Evolutionary conservation across 1,140 invertebrate species (phyloP), one percentile per base, ranked within the genome.

Genomic region (Caenorhabditis tropicalis): DNA sequence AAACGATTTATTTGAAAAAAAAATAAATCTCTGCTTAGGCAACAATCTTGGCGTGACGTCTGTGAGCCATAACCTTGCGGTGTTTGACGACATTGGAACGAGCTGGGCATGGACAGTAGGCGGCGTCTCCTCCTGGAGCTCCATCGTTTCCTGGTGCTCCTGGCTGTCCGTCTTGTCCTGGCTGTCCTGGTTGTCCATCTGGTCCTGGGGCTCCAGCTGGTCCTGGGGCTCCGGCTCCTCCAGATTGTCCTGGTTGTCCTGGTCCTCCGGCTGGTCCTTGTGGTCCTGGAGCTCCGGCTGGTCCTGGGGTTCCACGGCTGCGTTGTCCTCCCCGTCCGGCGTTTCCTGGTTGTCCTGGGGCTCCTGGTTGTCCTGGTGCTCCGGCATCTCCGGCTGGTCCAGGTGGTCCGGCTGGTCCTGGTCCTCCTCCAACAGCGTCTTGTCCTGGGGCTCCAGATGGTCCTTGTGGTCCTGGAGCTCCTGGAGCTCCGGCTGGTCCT

Each of bases 211-310:
- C 33, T 74, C 65, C 65, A 27, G 65, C 65, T 74, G 65, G 36
- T 82, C 79, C 79, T n/a, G 79, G 79, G 12, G 46, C 46, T 33
- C 79, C 79, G n/a, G 79, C 79, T 51, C 79, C 56, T 74, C 58
- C 58, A 19, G 56, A 58, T 36, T 51, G 56, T 46, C 82, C 82
- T 31, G 82, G 56, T 48, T 48, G 82, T 70, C 82, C 82, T 24
- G 65, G 65, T 74, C 36, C 65, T 74, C 65, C 65, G 39, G 82
- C 56, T 36, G 82, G 82, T 70, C 82, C 82, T 29, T 58, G 39
- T 46, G 82, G 82, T 82, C 82, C 82, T 46, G 82, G 82, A 19
- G 82, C 65, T 74, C 81, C 81, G 46, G 48, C 81, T 58, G 81
- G 51, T 82, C 81, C 81, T 43, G 81, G 81, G 9, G 36, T 21